Base-by-base conservation (phyloP, 2,888 invertebrate genomes). In the Lampropteryx suffumata region DNA sequence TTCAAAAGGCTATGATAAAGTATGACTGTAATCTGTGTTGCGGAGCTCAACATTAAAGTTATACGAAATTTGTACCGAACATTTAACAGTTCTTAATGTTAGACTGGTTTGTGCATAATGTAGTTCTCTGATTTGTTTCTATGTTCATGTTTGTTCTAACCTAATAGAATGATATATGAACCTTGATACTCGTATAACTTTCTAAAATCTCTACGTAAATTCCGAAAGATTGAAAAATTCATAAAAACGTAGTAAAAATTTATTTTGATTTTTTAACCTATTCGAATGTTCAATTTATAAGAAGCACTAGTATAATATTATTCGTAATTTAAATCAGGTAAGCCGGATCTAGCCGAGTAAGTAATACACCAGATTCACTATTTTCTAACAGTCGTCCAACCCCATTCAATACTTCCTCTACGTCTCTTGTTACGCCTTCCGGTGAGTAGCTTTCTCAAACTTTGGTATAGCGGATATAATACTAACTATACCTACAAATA, bases 341-440 rank as follows among this genome's bases (percentile, higher is more conserved):
- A 14, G 11, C 40, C 35, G 12, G 33, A 24, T 41, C 51, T 42
- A 42, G 21, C 35, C 21, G 21, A 2, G 21, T 21, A 21, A 5
- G 35, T 47, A 49, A 44, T 48, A 51, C 53, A 51, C 58, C 32
- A 52, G 54, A n/a, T n/a, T n/a, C 13, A 61, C 53, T 64, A 61
- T 65, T 67, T 59, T 59, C 56, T 51, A 50, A 46, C 46, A 53
- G 54, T 53, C 58, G 48, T 58, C 58, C 51, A 59, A 60, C 61
- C 50, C 48, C 45, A 50, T 59, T 64, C 57, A 59, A 59, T 61
- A 55, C 62, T 64, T 71, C 65, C 64, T 65, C 61, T 50, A 59
- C 63, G 62, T 69, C 65, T 77, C 69, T 58, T 59, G 65, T 77
- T 72, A 72, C 71, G 62, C 61, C 61, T 68, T 69, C 73, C 73